A percentile compares a stretch with the other conserved stretches of the same genome.
Conservation (phyloP, 1,140 invertebrate species). For the Mercenaria mercenaria region DNA sequence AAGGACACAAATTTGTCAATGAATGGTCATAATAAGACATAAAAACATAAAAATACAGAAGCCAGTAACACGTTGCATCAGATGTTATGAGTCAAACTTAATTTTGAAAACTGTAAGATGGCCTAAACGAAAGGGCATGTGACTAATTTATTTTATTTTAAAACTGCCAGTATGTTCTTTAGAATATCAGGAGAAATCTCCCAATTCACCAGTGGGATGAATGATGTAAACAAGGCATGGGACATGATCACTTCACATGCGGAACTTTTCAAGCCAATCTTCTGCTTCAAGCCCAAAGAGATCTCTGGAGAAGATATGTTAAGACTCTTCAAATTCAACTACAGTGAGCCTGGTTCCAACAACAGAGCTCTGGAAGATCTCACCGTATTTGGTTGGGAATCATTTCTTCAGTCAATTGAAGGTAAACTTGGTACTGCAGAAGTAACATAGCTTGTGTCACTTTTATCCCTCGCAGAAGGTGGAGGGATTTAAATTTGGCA, state of each 20-base stretch:
- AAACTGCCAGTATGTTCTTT: background rate
- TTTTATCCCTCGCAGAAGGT: too few relatives aligned
- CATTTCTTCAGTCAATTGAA: conserved; percentile 56
- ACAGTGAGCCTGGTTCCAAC: conserved; percentile 38
- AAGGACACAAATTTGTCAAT: too few relatives aligned
- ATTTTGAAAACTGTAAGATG: background rate
- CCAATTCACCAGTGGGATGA: conserved; percentile 41
- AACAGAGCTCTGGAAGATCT: conserved; percentile 17
- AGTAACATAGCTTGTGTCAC: too few relatives aligned
- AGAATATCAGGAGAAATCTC: conserved; percentile 54
- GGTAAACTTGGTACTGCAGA: background rate
- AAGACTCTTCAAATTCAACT: conserved; percentile 24
- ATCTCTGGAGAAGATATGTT: background rate
- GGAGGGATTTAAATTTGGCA: too few relatives aligned
- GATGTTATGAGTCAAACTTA: background rate
- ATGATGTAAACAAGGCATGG: conserved; percentile 52
- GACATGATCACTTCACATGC: conserved; percentile 1
- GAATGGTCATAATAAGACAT: too few relatives aligned
- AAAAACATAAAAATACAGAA: background rate
- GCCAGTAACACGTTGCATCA: background rate
- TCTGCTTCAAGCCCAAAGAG: background rate
- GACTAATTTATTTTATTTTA: background rate
- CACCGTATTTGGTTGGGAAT: conserved; percentile 35
- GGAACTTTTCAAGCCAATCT: conserved; percentile 3
- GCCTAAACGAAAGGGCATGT: background rate